Evolutionary conservation across 2,797 vertebrate genomes (phyloP).

Genomic region (Ambastaia sidthimunki): DNA sequence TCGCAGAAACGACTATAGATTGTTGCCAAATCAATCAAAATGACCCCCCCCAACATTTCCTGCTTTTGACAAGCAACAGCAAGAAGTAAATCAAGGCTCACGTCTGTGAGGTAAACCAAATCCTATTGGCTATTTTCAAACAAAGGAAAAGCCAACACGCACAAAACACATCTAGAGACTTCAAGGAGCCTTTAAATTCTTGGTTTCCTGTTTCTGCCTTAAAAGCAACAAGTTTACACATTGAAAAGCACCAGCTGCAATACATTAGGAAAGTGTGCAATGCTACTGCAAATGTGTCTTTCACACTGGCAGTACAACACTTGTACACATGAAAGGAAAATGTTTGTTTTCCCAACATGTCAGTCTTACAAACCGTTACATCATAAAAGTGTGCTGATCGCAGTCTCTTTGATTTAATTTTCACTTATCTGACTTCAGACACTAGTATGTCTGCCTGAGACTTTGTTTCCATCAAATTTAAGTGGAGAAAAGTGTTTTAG

Average conservation of each 20-base stretch:
- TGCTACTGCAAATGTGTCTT: not conserved
- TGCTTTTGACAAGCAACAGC: not conserved
- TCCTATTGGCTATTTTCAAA: not conserved
- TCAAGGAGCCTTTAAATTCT: not conserved
- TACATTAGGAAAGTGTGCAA: not conserved
- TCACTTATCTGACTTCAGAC: slow-evolving; percentile 48
- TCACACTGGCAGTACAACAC: slow-evolving; percentile 7
- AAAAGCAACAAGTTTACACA: not conserved
- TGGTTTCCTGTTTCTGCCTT: not conserved
- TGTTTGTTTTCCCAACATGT: slow-evolving; percentile 44
- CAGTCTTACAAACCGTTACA: slow-evolving; percentile 57
- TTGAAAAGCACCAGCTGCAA: slow-evolving; percentile 15
- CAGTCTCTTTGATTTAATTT: slow-evolving; percentile 53
- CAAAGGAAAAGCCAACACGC: not conserved
- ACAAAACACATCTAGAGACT: not conserved
- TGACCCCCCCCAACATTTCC: not conserved
- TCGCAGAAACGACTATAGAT: not conserved
- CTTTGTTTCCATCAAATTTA: slow-evolving; percentile 46
- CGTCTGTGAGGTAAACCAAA: not conserved
- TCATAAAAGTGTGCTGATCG: slow-evolving; percentile 56
- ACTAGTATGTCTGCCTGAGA: slow-evolving; percentile 13
- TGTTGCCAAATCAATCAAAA: not conserved
- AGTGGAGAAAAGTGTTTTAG: slow-evolving; percentile 25
- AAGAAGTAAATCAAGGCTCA: not conserved
- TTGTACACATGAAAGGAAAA: slow-evolving; percentile 32